Evolutionary conservation across 64 coral and sea anemone species (phyloP).

Genomic region (Pocillopora verrucosa): DNA sequence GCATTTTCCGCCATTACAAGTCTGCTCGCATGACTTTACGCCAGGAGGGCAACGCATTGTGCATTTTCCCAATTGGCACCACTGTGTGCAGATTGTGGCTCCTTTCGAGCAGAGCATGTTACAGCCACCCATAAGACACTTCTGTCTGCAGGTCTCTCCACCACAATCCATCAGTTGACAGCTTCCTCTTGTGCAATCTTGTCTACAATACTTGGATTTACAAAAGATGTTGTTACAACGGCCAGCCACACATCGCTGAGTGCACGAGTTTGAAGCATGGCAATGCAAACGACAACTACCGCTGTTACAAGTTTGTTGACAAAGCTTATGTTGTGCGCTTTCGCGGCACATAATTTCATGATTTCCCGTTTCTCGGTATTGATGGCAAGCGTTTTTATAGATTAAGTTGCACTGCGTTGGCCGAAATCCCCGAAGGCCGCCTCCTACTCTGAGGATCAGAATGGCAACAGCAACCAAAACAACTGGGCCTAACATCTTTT

Average conservation of each 20-base stretch:
- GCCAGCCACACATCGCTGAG: conserved; percentile 70
- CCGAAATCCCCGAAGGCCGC: neutral
- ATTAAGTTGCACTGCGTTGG: conserved; percentile 60
- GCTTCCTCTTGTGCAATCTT: conserved; percentile 55
- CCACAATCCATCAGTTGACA: conserved; percentile 68
- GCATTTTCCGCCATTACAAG: conserved; percentile 74
- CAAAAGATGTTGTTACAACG: conserved; percentile 60
- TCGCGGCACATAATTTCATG: conserved; percentile 37
- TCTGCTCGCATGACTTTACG: conserved; percentile 67
- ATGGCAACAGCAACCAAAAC: neutral
- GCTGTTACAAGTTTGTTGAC: conserved; percentile 82
- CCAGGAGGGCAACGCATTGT: conserved; percentile 68
- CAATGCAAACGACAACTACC: conserved; percentile 63
- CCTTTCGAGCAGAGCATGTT: conserved; percentile 51
- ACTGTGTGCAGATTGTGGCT: conserved; percentile 57
- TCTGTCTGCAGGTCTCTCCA: conserved; percentile 60
- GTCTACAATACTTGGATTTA: conserved; percentile 50
- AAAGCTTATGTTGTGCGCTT: conserved; percentile 17
- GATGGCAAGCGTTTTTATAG: conserved; percentile 43
- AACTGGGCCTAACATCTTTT: neutral
- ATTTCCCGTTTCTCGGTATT: conserved; percentile 40
- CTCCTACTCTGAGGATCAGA: neutral
- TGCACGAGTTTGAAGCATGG: conserved; percentile 43
- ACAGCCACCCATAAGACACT: conserved; percentile 57
- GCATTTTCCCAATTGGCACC: conserved; percentile 69